Conservation (phyloP, 1,140 invertebrate genomes). For the Cyphomyrmex costatus region DNA sequence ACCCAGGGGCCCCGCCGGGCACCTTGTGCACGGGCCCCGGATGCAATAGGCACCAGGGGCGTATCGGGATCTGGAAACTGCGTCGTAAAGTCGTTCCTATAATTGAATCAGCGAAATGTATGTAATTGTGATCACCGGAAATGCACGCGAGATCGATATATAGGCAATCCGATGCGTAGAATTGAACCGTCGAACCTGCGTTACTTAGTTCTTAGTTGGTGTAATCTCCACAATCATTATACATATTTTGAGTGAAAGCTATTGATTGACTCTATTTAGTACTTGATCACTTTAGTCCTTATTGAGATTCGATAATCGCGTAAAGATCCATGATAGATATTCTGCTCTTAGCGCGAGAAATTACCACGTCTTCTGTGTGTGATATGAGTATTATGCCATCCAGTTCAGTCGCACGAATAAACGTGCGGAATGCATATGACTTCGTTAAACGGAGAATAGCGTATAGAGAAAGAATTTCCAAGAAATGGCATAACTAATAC, state of each 20-base stretch:
- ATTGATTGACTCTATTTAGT: too few relatives aligned
- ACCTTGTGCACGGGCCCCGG: slow-evolving; percentile 57
- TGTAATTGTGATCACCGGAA: slow-evolving; percentile 40
- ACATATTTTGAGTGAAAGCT: too few relatives aligned
- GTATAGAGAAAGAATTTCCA: too few relatives aligned
- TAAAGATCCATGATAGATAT: too few relatives aligned
- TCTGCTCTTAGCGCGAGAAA: too few relatives aligned
- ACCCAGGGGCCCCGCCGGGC: slow-evolving; percentile 39
- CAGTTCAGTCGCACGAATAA: neutral
- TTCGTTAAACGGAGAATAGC: neutral
- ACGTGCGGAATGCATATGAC: neutral
- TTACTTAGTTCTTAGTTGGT: neutral
- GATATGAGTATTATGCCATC: neutral
- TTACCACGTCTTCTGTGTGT: too few relatives aligned
- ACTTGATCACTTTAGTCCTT: too few relatives aligned
- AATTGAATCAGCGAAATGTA: slow-evolving; percentile 51
- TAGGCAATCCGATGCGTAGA: neutral
- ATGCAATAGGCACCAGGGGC: slow-evolving; percentile 70
- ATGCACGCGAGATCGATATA: neutral
- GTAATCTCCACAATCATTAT: too few relatives aligned
- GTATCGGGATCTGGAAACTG: slow-evolving; percentile 61
- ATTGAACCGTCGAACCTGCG: neutral
- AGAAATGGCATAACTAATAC: too few relatives aligned
- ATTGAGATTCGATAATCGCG: too few relatives aligned
- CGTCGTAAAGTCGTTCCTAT: slow-evolving; percentile 42